Percentiles rank a stretch among this genome's conserved stretches.
Evolutionary conservation across 2,888 invertebrate genomes (phyloP).

Genomic region (Tipula vernalis): DNA sequence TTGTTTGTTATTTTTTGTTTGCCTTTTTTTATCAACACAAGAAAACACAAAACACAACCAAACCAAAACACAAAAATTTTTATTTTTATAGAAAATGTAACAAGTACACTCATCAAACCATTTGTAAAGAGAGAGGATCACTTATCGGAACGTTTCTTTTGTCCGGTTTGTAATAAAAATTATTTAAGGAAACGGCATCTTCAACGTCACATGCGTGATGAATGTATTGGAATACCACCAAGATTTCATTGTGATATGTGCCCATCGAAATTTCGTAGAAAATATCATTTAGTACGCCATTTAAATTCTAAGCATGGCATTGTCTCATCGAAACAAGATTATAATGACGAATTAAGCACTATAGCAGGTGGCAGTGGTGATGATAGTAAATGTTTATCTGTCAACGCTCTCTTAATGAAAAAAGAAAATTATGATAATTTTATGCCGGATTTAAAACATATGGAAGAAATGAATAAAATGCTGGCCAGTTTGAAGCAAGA

Average conservation of each 20-base stretch:
- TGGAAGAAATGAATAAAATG: slow-evolving; percentile 7
- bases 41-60: neutral
- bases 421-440: slow-evolving; percentile 15
- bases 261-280: slow-evolving; percentile 37
- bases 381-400: slow-evolving; percentile 14
- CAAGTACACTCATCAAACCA: slow-evolving; percentile 14
- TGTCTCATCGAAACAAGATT: slow-evolving; percentile 23
- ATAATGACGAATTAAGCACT: slow-evolving; percentile 15
- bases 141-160: slow-evolving; percentile 36
- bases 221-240: slow-evolving; percentile 40
- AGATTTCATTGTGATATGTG: slow-evolving; percentile 40
- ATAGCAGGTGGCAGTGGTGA: slow-evolving; percentile 12
- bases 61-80: neutral
- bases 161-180: slow-evolving; percentile 43
- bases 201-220: slow-evolving; percentile 42
- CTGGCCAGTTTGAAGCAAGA: neutral
- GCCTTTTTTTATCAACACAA: slow-evolving; percentile 12
- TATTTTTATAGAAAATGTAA: slow-evolving; percentile 14
- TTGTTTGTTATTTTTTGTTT: slow-evolving; percentile 13
- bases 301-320: slow-evolving; percentile 36
- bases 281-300: slow-evolving; percentile 40
- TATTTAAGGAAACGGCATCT: slow-evolving; percentile 48
- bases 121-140: slow-evolving; percentile 16
- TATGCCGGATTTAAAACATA: neutral
- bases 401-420: slow-evolving; percentile 18